Conservation (phyloP, 1,140 invertebrate species). For the Drosophila orosa region DNA sequence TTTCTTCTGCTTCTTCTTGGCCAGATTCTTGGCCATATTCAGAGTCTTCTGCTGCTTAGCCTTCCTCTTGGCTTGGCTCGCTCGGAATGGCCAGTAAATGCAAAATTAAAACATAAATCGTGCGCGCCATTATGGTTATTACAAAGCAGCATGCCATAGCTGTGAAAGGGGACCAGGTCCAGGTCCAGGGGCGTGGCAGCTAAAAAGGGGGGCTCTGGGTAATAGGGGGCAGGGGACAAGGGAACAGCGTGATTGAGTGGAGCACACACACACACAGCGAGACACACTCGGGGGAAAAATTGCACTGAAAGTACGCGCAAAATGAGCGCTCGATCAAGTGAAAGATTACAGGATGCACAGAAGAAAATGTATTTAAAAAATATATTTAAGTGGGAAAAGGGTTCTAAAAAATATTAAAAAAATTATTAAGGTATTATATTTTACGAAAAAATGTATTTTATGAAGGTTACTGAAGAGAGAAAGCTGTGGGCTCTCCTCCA, state of each 20-base stretch:
- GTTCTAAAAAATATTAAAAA: background rate
- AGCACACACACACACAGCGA: constrained; percentile 32
- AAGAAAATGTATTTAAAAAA: background rate
- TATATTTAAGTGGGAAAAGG: background rate
- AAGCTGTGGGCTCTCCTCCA: background rate
- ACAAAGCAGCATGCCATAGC: constrained; percentile 63
- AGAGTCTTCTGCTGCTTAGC: constrained; percentile 8
- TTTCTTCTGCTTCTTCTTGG: background rate
- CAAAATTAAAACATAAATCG: constrained; percentile 84
- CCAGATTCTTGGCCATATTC: constrained; percentile 25
- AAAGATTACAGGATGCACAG: constrained; percentile 40
- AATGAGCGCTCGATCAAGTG: constrained; percentile 75
- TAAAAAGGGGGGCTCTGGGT: background rate
- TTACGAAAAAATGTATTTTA: background rate
- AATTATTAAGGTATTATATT: too few relatives aligned
- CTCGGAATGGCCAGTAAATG: constrained; percentile 63
- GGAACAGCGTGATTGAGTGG: constrained; percentile 61
- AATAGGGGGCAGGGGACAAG: background rate
- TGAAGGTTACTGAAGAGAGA: rapidly evolving
- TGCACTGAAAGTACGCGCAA: constrained; percentile 71
- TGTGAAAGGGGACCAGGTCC: background rate
- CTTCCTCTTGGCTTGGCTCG: background rate
- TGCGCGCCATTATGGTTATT: constrained; percentile 84
- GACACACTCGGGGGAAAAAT: constrained; percentile 43
- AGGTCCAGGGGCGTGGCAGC: constrained; percentile 7